Base-by-base conservation (phyloP, 1,140 invertebrate genomes). In the Drosophila sturtevanti region DNA sequence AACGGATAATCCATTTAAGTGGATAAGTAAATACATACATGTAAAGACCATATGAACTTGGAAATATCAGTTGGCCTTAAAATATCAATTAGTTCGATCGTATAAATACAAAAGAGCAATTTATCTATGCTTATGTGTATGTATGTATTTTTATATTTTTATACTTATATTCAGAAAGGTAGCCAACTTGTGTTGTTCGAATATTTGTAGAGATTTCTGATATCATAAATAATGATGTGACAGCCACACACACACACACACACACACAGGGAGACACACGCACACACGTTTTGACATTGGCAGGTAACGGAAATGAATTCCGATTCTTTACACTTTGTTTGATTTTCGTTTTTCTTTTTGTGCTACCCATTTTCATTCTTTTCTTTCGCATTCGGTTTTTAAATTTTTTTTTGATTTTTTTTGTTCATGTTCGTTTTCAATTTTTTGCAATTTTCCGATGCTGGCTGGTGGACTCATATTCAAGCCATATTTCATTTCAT, bases 401-500 rank as follows among this genome's bases (percentile, higher is more conserved):
- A 34, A 34, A 2, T 48, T 48, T 48, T 9, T 16, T 56, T 56
- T 56, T 55, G 9, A 22, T 18, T 68, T 63, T 27, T 31, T 54
- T 71, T 31, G 21, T 24, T 71, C 21, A 31, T 38, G 16, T 31
- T 31, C 16, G 44, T 55, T 55, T 55, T 55, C 24, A 31, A 31
- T 44, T 44, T 44, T 44, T 48, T 16, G 41, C 41, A 21, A 48
- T 48, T 74, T 74, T 74, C 41, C 37, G 66, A 63, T 74, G 74
- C 5, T 68, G 41, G 70, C 16, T 48, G 41, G 41, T 48, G 41
- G 41, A 48, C 41, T 48, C 16, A 48, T 48, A 48, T 48, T 48
- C 18, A 10, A n/a, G 56, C 56, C 73, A 74, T 66, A 74, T 72
- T 74, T 73, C 69, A 73, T 74, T 72, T 72, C 72, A 44, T 66